Evolutionary conservation across 2,113 vertebrate species (phyloP), one percentile per base, ranked within the genome.

Genomic region (Acrocephalus arundinaceus): DNA sequence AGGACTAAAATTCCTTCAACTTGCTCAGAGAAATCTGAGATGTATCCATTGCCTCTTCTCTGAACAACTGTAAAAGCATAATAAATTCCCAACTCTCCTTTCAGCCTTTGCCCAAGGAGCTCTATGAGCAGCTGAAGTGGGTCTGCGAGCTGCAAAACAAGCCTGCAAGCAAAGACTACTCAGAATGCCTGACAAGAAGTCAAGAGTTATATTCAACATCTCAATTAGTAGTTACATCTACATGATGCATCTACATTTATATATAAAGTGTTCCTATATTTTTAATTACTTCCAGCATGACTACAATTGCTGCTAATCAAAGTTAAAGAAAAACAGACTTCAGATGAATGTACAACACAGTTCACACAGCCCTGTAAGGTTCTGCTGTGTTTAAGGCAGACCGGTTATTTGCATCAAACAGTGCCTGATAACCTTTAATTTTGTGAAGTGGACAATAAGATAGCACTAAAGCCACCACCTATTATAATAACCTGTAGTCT

Each of bases 21-120:
- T 86, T 65, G 54, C 33, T 74, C 63, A 67, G 33, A 95, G 94
- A 95, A 97, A 96, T 11, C 16, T 35, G 77, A 94, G 92, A 83
- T 67, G 81, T 71, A 87, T 77, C 90, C 67, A 90, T 79, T 92
- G 76, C 61, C 28, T 61, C 35, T 55, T 45, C 81, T 48, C 61
- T 45, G 79, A 92, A 41, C 83, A 90, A 77, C 80, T 92, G 92
- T 86, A 94, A 94, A 89, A 94, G 74, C 82, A 96, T 41, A 55
- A 43, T 52, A 65, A 83, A 89, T 85, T 89, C 68, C 74, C 57
- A 89, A 6, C 18, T 14, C n/a, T 71, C 43, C 77, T 55, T 48
- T 49, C 91, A 88, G n/a, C 52, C 35, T 94, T 75, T 86, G 76
- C 59, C 51, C 15, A 13, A 2, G 0, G 72, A 54, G 15, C 66